Percentiles rank a stretch among this genome's conserved stretches.
Evolutionary conservation across 1,140 invertebrate species (phyloP).

Genomic region (Eupristina koningsbergeri): DNA sequence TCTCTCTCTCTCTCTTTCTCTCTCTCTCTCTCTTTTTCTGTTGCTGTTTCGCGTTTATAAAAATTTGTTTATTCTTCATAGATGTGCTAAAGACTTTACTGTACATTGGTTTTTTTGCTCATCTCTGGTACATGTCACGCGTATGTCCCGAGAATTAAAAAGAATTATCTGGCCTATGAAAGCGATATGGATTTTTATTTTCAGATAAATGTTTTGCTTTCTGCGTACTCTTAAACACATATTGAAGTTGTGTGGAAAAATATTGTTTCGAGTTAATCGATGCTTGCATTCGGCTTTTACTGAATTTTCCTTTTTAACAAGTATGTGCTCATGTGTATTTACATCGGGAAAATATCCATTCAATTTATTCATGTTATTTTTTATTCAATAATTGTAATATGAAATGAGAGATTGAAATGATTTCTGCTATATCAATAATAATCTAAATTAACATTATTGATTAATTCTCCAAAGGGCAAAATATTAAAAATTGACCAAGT

Average conservation of each 20-base stretch:
- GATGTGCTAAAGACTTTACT: neutral
- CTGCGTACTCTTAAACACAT: neutral
- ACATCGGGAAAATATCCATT: too few species aligned
- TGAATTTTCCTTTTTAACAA: neutral
- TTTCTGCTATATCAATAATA: too few species aligned
- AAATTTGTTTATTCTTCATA: neutral
- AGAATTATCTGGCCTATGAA: neutral
- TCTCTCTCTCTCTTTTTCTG: conserved; percentile 16
- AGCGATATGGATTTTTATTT: neutral
- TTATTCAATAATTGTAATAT: neutral
- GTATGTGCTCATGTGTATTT: neutral
- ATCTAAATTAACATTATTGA: too few species aligned
- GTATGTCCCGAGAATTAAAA: neutral
- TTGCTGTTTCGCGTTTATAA: neutral
- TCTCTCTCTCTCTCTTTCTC: conserved; percentile 24
- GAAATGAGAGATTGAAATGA: neutral
- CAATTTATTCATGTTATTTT: neutral
- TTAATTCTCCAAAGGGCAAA: too few species aligned
- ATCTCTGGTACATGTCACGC: neutral
- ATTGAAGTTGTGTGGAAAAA: neutral
- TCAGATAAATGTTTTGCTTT: neutral
- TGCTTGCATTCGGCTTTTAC: neutral
- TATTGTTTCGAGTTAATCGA: neutral
- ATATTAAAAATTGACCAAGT: too few species aligned
- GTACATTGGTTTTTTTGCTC: neutral